Percentiles rank a stretch among this genome's conserved stretches.
These are phyloP conservation scores for Channa maculata DNA, from an alignment of 2,113 vertebrate species.

Conservation along the genomic window DNA sequence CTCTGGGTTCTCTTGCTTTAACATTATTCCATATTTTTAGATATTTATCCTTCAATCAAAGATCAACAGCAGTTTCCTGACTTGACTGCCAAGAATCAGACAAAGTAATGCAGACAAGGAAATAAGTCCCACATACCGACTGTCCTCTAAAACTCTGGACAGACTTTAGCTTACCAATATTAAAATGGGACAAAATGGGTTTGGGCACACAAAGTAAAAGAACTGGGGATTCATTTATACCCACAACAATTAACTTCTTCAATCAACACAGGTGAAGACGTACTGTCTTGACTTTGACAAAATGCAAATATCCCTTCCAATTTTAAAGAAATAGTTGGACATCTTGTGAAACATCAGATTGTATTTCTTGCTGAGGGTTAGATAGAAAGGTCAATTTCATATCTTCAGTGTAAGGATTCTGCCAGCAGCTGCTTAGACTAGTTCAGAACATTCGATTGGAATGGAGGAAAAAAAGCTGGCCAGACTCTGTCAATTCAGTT, in stretches of 20 bases:
- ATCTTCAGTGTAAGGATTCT: no score
- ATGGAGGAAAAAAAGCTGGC: no score
- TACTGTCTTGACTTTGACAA: background rate
- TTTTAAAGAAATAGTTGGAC: background rate
- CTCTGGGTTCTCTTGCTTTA: conserved; percentile 4
- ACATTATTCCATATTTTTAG: conserved; percentile 40
- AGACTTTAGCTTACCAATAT: no score
- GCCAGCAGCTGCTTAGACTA: no score
- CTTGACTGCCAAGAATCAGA: conserved; percentile 29
- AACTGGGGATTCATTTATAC: conserved; percentile 28
- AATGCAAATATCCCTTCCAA: no score
- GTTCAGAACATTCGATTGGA: no score
- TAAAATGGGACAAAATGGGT: no score
- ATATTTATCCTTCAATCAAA: conserved; percentile 49
- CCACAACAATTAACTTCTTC: conserved; percentile 34
- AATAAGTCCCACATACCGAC: no score
- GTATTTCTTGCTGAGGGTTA: no score
- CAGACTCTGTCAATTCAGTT: no score
- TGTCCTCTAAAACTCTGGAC: no score
- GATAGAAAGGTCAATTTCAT: no score
- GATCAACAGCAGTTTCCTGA: conserved; percentile 43
- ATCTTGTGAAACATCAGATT: background rate
- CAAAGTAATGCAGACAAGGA: background rate
- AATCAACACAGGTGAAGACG: conserved; percentile 31
- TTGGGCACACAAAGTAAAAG: conserved; percentile 8